Evolutionary conservation across 2,797 vertebrate genomes (phyloP).

Genomic region (Sebastes taczanowskii): DNA sequence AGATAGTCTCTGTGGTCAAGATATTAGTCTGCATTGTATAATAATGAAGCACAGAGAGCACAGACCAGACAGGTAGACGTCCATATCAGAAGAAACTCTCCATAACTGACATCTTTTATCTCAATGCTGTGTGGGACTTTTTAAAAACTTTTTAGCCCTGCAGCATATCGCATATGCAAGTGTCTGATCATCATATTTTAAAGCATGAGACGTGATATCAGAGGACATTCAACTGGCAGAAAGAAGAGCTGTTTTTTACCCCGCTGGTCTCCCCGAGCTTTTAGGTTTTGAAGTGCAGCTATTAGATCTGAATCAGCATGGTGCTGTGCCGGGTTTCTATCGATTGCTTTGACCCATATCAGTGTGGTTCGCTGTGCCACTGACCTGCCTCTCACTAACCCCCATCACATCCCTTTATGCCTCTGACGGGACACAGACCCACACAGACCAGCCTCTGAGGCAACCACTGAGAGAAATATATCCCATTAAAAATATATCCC

Average conservation of each 20-base stretch:
- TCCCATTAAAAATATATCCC: not conserved
- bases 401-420: constrained; percentile 31
- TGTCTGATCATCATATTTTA: constrained; percentile 12
- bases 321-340: constrained; percentile 45
- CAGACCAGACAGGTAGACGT: constrained; percentile 5
- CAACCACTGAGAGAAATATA: not conserved
- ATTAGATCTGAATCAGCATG: constrained; percentile 58
- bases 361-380: constrained; percentile 5
- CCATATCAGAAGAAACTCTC: constrained; percentile 6
- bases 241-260: constrained; percentile 11
- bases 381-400: constrained; percentile 50
- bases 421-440: not conserved
- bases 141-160: not conserved
- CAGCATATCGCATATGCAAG: not conserved
- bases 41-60: constrained; percentile 21
- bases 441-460: constrained; percentile 4
- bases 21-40: constrained; percentile 32
- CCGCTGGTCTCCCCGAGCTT: not conserved
- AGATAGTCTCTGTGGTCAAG: constrained; percentile 54
- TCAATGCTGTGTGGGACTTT: not conserved
- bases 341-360: constrained; percentile 71
- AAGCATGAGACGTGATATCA: not conserved
- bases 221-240: constrained; percentile 6
- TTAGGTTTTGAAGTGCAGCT: constrained; percentile 40
- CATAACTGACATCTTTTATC: not conserved